Base-by-base conservation (phyloP, 1,140 invertebrate species). In the Drosophila albomicans region DNA sequence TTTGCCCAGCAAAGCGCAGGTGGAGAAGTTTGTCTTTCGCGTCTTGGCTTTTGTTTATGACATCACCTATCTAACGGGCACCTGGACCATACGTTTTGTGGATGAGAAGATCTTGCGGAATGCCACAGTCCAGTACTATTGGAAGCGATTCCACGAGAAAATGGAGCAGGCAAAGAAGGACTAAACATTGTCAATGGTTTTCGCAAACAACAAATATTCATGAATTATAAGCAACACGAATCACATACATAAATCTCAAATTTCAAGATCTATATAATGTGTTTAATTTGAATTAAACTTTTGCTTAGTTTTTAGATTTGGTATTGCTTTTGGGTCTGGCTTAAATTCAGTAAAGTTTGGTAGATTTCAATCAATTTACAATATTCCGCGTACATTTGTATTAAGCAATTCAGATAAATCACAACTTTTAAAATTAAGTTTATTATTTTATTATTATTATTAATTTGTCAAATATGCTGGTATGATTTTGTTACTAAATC, bases 141-240 rank as follows among this genome's bases (percentile, higher is more conserved):
- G 91, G 91, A 91, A 91, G 59, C 63, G 73, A 6, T 86, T 92
- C 67, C 87, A 88, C 20, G 79, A 92, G 28, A 91, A 91, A 57
- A 88, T 92, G 87, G 75, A 85, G 15, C 20, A 90, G 54, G 82
- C 87, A 41, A 89, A 89, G 52, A 89, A 90, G 72, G 81, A 89
- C 30, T 89, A 79, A 52, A 51, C 20, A 38, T 13, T 28, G 11
- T 2, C 30, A 46, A 35, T 16, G 3, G n/a, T 28, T 57, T 16
- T 38, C 15, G 11, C 16, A 13, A 51, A 51, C 35, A 38, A 41
- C 30, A 32, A 13, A 11, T n/a, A 30, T 63, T 11, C 54, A 46
- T 65, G 6, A 30, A 41, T 32, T 20, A 8, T 32, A 38, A 38
- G 62, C 38, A 67, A 74, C 46, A 70, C 15, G 43, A 70, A 69